Evolutionary conservation across 2,888 invertebrate genomes (phyloP), one percentile per base, ranked within the genome.

Genomic region (Drosophila subquinaria): DNA sequence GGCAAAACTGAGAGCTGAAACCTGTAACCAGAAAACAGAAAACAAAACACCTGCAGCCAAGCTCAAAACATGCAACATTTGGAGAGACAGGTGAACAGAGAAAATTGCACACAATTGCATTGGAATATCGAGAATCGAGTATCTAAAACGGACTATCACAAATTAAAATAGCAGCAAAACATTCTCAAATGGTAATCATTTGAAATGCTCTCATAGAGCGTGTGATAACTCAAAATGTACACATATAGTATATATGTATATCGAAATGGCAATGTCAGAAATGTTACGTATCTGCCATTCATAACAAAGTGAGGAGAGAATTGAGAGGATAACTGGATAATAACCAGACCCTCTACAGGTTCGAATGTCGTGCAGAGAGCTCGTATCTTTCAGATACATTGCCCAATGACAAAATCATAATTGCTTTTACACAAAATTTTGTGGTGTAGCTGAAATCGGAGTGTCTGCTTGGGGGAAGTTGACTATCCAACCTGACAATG

Each of bases 361-460:
- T 51, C 48, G 79, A 61, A 43, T 73, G 83, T 73, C 60, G 81
- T 75, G 63, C 36, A 42, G 69, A 71, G 75, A 43, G 47, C 59
- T 70, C 59, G 64, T 89, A 85, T 88, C 89, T 85, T 77, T 88
- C 36, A 62, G 57, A 73, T 73, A 67, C 65, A 62, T 67, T 63
- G 59, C 61, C 73, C 64, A 88, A 80, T 89, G 87, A 90, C 90
- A 90, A 88, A 88, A 90, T 88, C 90, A 88, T 88, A 88, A 88
- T 88, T 90, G 90, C 90, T 85, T 87, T 87, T 89, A 68, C 74
- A 79, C 90, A 81, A 90, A 65, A 82, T 71, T 76, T 71, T 78
- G 86, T 80, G 85, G 76, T 73, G 55, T 38, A 68, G 38, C 66
- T 59, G 60, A 69, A 61, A 67, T 68, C 61, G 50, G 43, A 63